phyloP scores from a whole-genome alignment of 2,797 vertebrate genomes.

The Myiotriccus ornatus region DNA sequence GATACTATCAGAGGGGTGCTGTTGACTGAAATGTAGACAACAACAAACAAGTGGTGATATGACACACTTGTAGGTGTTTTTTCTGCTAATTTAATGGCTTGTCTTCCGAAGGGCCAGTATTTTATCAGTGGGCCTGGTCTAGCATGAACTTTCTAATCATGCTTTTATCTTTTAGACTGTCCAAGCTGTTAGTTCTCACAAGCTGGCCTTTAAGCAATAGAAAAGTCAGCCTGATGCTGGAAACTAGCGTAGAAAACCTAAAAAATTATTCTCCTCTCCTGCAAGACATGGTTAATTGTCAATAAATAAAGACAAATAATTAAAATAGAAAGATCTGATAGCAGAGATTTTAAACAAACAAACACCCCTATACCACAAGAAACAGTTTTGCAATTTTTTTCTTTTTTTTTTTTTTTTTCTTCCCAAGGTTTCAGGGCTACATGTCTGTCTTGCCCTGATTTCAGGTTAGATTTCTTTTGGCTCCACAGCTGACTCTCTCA shows the following conservation, averaged over 20 bases:
- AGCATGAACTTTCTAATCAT: background rate
- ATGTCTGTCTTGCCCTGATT: background rate
- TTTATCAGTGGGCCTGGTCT: background rate
- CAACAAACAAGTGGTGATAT: background rate
- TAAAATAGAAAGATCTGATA: background rate
- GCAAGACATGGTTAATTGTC: background rate
- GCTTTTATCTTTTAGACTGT: background rate
- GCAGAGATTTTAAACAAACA: background rate
- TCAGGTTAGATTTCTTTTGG: background rate
- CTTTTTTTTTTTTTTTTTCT: too few species aligned
- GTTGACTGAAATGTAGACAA: background rate
- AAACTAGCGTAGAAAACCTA: background rate
- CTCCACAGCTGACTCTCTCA: background rate
- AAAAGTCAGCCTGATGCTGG: background rate
- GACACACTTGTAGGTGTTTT: background rate
- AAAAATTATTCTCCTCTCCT: background rate
- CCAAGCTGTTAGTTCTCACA: background rate
- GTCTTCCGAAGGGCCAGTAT: background rate
- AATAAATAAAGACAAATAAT: background rate
- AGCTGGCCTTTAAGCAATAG: background rate
- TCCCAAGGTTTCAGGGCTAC: background rate
- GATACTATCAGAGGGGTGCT: background rate
- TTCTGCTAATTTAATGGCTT: background rate
- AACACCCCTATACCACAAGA: background rate
- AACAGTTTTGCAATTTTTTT: rapidly evolving